Evolutionary conservation across 1,140 invertebrate species (phyloP).

Genomic region (Paraescarpia echinospica): DNA sequence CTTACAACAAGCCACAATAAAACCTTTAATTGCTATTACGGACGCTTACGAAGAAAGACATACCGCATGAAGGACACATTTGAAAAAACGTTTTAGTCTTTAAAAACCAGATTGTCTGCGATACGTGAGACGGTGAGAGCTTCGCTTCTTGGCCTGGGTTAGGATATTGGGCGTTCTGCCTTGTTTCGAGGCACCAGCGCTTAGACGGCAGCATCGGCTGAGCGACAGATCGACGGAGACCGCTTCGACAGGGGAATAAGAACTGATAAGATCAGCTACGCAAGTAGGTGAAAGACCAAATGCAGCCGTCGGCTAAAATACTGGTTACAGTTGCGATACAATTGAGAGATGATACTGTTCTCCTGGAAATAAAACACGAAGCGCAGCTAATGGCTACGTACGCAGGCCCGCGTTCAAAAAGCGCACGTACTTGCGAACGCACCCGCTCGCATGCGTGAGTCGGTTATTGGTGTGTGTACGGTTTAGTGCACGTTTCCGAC

Average conservation of each 20-base stretch:
- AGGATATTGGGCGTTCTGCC: neutral
- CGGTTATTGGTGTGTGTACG: too few species aligned
- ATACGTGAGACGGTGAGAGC: neutral
- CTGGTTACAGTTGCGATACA: neutral
- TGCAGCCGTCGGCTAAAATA: neutral
- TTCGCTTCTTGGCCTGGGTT: neutral
- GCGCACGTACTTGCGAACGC: neutral
- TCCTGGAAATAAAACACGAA: neutral
- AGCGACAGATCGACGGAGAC: neutral
- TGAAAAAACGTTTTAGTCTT: neutral
- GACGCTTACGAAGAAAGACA: neutral
- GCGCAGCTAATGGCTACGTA: neutral
- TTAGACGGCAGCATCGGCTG: neutral
- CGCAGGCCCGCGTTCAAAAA: neutral
- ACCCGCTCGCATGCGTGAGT: too few species aligned
- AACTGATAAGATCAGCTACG: neutral
- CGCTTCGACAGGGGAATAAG: neutral
- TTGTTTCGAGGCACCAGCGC: neutral
- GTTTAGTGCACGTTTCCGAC: too few species aligned
- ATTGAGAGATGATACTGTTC: neutral
- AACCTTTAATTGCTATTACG: neutral
- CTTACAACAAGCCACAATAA: neutral
- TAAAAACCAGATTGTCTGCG: neutral
- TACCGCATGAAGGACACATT: neutral
- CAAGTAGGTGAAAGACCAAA: neutral